These are phyloP conservation scores for Oscheius sp. DNA, from an alignment of 2,888 invertebrate species.

Conservation along the genomic window DNA sequence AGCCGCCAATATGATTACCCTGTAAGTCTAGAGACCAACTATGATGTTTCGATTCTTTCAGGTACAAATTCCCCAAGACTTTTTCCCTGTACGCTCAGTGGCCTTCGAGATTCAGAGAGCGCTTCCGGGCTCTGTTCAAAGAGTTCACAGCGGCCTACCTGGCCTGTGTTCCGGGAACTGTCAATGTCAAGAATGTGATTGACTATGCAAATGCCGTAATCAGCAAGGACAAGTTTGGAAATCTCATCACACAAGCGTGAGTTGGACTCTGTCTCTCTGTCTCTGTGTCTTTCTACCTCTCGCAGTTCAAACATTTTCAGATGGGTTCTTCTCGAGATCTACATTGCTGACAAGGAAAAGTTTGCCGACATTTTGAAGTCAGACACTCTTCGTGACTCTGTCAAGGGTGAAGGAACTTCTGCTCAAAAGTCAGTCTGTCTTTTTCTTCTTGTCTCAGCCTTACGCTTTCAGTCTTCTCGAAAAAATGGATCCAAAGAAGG, in stretches of 20 bases:
- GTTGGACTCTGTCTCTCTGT: too few species aligned
- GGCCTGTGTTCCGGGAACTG: too few species aligned
- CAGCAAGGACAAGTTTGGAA: too few species aligned
- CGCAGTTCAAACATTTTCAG: neutral
- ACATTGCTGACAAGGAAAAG: neutral
- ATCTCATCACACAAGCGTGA: too few species aligned
- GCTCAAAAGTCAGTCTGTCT: neutral
- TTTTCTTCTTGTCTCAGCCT: neutral
- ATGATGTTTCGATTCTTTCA: neutral
- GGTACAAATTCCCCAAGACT: neutral
- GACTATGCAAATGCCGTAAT: too few species aligned
- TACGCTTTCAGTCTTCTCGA: neutral
- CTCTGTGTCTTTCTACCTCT: too few species aligned
- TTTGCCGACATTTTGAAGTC: neutral
- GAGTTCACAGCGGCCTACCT: too few species aligned
- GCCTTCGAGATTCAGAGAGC: slow-evolving; percentile 1
- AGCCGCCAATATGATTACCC: neutral
- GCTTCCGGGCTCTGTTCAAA: neutral
- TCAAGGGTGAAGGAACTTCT: neutral
- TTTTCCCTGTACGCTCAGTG: neutral
- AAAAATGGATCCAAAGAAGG: neutral
- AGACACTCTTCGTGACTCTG: neutral
- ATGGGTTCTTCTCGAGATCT: neutral
- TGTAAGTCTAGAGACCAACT: neutral
- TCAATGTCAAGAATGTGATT: too few species aligned